Evolutionary conservation across 2,797 vertebrate species (phyloP), one percentile per base, ranked within the genome.

Genomic region (Tangara arthus): DNA sequence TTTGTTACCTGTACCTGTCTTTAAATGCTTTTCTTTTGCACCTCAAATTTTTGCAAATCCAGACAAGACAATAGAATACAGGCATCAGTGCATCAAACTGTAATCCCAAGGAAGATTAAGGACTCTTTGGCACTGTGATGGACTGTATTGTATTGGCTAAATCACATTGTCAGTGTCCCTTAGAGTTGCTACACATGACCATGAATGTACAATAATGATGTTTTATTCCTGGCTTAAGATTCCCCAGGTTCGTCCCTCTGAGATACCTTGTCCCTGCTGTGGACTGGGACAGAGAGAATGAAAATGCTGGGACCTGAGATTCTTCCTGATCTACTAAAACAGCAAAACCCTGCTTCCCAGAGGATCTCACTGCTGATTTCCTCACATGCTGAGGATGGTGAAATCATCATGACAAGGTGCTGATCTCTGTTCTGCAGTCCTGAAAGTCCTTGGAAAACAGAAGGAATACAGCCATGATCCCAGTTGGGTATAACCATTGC

Each of bases 71-170:
- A 63, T 66, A 53, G 35, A 66, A 86, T 70, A 41, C 16, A 44
- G 23, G 8, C 52, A 17, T 73, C 56, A 82, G 32, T 34, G 18
- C 56, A 32, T 77, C 57, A 39, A 27, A 53, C 46, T 64, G n/a
- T 79, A 84, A 76, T 69, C 68, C 11, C 9, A 65, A 69, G 27
- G 46, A 90, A 53, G 68, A 91, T 87, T 73, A 90, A 66, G 26
- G 27, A 15, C 13, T 73, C 15, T 70, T 26, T 77, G 41, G 52
- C 34, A 60, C 41, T 55, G 15, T 52, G 49, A 80, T 0, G 1
- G 34, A 39, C 49, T 56, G 15, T 70, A 50, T 17, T 50, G 49
- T 50, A 44, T 34, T 24, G 6, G 4, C 63, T 82, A 72, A 69
- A 4, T 82, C 49, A 44, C 56, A 22, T 34, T 82, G 34, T 63